phyloP scores from a whole-genome alignment of 37 sponge, comb jelly and placozoan genomes.

The Crambe crambe region DNA sequence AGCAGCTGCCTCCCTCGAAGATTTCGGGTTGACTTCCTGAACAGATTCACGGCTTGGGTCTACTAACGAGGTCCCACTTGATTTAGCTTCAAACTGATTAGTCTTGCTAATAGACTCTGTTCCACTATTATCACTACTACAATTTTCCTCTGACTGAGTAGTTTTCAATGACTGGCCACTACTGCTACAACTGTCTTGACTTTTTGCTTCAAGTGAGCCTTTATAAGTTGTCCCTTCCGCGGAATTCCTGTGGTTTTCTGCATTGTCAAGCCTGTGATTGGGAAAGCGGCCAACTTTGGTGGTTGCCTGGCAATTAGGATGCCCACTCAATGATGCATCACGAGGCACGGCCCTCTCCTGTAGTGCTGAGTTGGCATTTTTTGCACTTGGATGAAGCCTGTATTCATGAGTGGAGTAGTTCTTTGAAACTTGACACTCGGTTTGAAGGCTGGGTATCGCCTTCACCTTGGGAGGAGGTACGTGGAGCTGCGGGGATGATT shows the following conservation, averaged over 20 bases:
- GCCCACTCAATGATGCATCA: background rate
- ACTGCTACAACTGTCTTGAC: background rate
- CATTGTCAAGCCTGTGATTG: background rate
- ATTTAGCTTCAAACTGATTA: background rate
- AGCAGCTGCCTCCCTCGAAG: slow-evolving; percentile 26
- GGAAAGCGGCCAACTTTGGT: background rate
- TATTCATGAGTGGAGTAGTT: background rate
- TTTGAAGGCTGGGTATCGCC: background rate
- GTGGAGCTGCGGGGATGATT: background rate
- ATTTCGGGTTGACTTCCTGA: slow-evolving; percentile 8
- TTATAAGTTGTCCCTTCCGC: background rate
- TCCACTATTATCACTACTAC: background rate
- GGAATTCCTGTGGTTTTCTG: background rate
- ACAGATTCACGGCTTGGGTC: slow-evolving; percentile 13
- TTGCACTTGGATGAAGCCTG: slow-evolving; percentile 3
- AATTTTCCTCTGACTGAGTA: background rate
- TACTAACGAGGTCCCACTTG: background rate
- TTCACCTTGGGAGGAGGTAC: background rate
- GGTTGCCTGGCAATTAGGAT: background rate
- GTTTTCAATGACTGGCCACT: no score
- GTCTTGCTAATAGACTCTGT: background rate
- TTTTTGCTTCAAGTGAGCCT: background rate
- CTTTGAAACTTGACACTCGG: background rate
- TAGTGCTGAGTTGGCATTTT: background rate
- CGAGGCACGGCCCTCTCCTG: background rate